Evolutionary conservation across 2,797 vertebrate species (phyloP).

Genomic region (Denticeps clupeoides): DNA sequence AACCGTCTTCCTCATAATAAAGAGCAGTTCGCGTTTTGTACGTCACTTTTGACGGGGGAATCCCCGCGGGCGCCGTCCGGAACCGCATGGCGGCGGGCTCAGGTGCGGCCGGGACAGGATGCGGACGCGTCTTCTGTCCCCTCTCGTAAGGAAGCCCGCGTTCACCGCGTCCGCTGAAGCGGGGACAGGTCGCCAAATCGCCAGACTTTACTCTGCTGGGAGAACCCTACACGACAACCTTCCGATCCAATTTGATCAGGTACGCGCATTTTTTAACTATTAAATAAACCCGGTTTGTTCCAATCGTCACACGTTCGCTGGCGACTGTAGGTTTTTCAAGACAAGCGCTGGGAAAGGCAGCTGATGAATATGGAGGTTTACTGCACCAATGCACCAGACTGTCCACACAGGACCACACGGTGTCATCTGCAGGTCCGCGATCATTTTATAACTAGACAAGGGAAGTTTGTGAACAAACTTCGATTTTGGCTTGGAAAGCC

Average conservation of each 20-base stretch:
- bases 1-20: too few relatives aligned
- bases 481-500: too few relatives aligned
- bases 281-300: too few relatives aligned
- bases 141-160: slow-evolving; percentile 70
- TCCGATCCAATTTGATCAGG: slow-evolving; percentile 68
- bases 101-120: slow-evolving; percentile 86
- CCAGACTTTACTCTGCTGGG: too few relatives aligned
- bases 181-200: too few relatives aligned
- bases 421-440: slow-evolving; percentile 71
- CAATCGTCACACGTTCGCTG: slow-evolving; percentile 9
- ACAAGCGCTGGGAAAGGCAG: slow-evolving; percentile 88
- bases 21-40: slow-evolving; percentile 77
- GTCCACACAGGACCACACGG: slow-evolving; percentile 57
- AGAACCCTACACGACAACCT: too few relatives aligned
- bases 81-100: too few relatives aligned
- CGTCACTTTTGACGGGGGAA: too few relatives aligned
- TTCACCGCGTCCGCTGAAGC: too few relatives aligned
- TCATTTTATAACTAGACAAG: too few relatives aligned
- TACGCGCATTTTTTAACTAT: slow-evolving; percentile 38
- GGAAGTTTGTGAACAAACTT: too few relatives aligned
- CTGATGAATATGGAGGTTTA: slow-evolving; percentile 76
- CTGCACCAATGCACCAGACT: slow-evolving; percentile 73
- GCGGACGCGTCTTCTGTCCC: slow-evolving; percentile 84
- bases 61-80: slow-evolving; percentile 67
- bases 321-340: slow-evolving; percentile 73